Evolutionary conservation across 2,888 invertebrate species (phyloP).

Genomic region (Nomada hirtipes): DNA sequence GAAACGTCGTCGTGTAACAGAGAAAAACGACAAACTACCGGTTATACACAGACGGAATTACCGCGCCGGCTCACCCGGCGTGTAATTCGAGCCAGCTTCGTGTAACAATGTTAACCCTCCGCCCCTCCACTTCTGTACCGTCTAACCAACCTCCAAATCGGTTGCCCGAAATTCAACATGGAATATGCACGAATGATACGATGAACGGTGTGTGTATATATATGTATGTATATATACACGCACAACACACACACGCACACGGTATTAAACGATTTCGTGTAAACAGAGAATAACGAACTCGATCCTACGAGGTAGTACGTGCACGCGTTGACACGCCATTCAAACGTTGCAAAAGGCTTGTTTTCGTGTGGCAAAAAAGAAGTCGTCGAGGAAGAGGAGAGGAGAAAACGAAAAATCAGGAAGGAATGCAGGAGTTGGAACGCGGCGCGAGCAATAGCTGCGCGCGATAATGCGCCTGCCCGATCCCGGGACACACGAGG

Average conservation of each 20-base stretch:
- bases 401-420: slow-evolving; percentile 3
- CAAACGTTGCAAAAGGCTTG: neutral
- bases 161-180: too few species aligned
- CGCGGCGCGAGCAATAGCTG: slow-evolving; percentile 46
- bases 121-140: neutral
- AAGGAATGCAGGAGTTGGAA: slow-evolving; percentile 30
- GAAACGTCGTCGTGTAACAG: neutral
- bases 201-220: too few species aligned
- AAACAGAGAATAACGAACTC: too few species aligned
- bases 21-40: slow-evolving; percentile 12
- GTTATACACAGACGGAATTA: neutral
- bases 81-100: slow-evolving; percentile 34
- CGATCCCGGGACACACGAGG: slow-evolving; percentile 71
- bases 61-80: neutral
- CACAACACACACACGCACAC: too few species aligned
- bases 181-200: too few species aligned
- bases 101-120: neutral
- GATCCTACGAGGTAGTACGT: too few species aligned
- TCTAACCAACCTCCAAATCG: too few species aligned
- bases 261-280: too few species aligned
- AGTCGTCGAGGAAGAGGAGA: slow-evolving; percentile 12
- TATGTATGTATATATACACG: too few species aligned
- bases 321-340: slow-evolving; percentile 5
- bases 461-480: slow-evolving; percentile 66
- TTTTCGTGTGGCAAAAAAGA: too few species aligned